Conservation (phyloP, 2,888 invertebrate species). For the Spisula subtruncata region DNA sequence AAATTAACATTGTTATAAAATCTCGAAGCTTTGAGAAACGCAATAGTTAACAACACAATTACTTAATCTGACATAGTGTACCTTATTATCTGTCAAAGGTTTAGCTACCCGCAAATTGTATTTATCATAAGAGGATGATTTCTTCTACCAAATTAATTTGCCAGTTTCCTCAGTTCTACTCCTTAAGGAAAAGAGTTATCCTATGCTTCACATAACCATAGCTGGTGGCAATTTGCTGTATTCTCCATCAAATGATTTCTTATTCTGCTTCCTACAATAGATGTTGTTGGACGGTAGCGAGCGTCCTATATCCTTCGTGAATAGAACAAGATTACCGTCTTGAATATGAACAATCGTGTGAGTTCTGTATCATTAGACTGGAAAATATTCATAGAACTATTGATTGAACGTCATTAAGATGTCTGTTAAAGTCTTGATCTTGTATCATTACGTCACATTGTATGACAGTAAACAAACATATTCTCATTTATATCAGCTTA, state of each 20-base stretch:
- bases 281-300: not conserved
- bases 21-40: too few relatives aligned
- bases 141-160: not conserved
- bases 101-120: not conserved
- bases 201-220: not conserved
- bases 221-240: not conserved
- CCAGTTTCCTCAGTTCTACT: not conserved
- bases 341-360: slow-evolving; percentile 21
- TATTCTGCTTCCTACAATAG: not conserved
- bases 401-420: slow-evolving; percentile 40
- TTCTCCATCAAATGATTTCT: slow-evolving; percentile 19
- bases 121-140: not conserved
- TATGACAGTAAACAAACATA: slow-evolving; percentile 1
- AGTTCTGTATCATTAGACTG: slow-evolving; percentile 25
- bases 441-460: slow-evolving; percentile 46
- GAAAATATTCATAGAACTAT: slow-evolving; percentile 34
- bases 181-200: not conserved
- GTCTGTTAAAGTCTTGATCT: slow-evolving; percentile 26
- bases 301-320: not conserved
- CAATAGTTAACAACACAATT: not conserved
- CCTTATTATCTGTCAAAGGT: not conserved
- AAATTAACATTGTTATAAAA: not conserved
- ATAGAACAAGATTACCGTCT: slow-evolving; percentile 19
- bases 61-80: slow-evolving; percentile 2
- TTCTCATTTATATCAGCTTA: not conserved